Percentiles rank a stretch among this genome's conserved stretches.
Evolutionary conservation across 2,888 invertebrate species (phyloP).

Genomic region (Drosophila leonis): DNA sequence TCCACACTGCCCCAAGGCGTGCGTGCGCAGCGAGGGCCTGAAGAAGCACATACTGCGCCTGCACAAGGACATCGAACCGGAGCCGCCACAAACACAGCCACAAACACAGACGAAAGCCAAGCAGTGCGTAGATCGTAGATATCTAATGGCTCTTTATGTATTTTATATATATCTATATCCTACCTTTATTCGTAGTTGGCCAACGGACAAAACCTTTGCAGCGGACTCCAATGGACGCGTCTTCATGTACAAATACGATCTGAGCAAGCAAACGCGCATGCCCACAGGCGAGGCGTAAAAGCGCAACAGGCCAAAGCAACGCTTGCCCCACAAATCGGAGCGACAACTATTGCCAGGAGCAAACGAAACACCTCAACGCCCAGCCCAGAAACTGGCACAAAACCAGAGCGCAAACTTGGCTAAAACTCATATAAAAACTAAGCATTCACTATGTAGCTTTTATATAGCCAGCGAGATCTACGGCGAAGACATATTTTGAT

Average conservation of each 20-base stretch:
- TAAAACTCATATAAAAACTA: slow-evolving; percentile 9
- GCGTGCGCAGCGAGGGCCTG: slow-evolving; percentile 49
- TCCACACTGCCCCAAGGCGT: slow-evolving; percentile 57
- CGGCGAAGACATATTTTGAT: slow-evolving; percentile 19
- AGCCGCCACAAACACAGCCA: too few relatives aligned
- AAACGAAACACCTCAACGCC: slow-evolving; percentile 1
- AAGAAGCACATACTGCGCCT: slow-evolving; percentile 53
- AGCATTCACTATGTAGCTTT: slow-evolving; percentile 26
- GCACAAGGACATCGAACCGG: slow-evolving; percentile 53
- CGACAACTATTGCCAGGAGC: slow-evolving; percentile 5
- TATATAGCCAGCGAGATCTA: slow-evolving; percentile 34
- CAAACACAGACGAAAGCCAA: slow-evolving; percentile 15
- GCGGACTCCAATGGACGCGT: slow-evolving; percentile 37
- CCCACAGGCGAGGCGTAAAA: slow-evolving; percentile 54
- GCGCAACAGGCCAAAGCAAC: too few relatives aligned
- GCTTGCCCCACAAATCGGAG: slow-evolving; percentile 7
- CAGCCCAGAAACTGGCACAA: background rate
- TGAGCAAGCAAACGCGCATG: slow-evolving; percentile 39
- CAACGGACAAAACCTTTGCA: slow-evolving; percentile 42
- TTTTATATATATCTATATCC: background rate
- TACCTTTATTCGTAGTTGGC: slow-evolving; percentile 44
- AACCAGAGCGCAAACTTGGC: slow-evolving; percentile 13
- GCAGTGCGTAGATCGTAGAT: slow-evolving; percentile 19
- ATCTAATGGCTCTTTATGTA: background rate
- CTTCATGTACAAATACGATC: slow-evolving; percentile 55